phyloP scores from a whole-genome alignment of 1,140 invertebrate species.

The Diabrotica undecimpunctata region DNA sequence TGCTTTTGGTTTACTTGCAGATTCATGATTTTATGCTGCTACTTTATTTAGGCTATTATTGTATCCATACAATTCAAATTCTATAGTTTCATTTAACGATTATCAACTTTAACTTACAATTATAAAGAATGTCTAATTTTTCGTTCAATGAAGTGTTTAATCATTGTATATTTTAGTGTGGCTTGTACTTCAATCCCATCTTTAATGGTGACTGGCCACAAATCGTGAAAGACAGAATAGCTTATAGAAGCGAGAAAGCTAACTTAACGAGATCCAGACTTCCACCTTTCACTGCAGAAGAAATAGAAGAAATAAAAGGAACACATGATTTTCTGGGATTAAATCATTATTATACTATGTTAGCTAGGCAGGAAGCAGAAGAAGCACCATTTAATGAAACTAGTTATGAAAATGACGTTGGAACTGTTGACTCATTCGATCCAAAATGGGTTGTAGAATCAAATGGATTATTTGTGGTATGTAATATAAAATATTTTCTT shows the following conservation, averaged over 20 bases:
- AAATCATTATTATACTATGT: neutral
- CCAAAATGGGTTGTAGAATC: neutral
- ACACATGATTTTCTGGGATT: conserved; percentile 1
- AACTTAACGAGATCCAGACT: neutral
- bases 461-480: neutral
- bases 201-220: conserved; percentile 4
- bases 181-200: conserved; percentile 1
- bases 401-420: neutral
- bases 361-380: neutral
- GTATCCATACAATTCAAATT: too few relatives aligned
- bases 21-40: too few relatives aligned
- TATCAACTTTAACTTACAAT: too few relatives aligned
- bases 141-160: too few relatives aligned
- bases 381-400: neutral
- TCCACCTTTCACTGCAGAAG: neutral
- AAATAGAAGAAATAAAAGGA: conserved; percentile 9
- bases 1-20: too few relatives aligned
- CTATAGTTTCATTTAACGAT: too few relatives aligned
- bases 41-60: too few relatives aligned
- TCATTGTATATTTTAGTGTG: neutral
- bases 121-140: too few relatives aligned
- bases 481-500: neutral
- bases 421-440: neutral
- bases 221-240: conserved; percentile 8
- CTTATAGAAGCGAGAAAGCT: neutral